These are phyloP conservation scores for Corythucha ciliata DNA, from an alignment of 2,888 invertebrate genomes.

Conservation along the genomic window DNA sequence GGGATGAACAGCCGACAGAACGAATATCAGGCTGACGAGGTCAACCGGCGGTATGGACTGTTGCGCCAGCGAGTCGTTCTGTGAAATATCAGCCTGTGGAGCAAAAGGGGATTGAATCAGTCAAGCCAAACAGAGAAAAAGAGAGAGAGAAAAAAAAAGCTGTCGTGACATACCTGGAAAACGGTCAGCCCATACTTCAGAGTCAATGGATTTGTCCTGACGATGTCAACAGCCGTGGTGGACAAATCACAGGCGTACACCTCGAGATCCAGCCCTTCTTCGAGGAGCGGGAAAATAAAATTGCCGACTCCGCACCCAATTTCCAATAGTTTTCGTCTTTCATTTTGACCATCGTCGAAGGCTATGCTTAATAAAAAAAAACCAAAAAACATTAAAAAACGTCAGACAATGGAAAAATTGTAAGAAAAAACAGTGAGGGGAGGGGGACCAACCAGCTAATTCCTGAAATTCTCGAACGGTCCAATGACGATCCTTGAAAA, in stretches of 20 bases:
- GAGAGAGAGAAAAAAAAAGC: not conserved
- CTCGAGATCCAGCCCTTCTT: conserved; percentile 59
- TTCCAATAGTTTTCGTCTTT: conserved; percentile 52
- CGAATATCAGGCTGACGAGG: conserved; percentile 84
- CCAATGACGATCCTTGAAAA: conserved; percentile 96
- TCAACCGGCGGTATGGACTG: conserved; percentile 52
- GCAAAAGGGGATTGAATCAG: no score
- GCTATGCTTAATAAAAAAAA: no score
- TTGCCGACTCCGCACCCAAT: conserved; percentile 97
- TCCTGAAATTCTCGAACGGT: conserved; percentile 89
- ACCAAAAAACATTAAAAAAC: not conserved
- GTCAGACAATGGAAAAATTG: not conserved
- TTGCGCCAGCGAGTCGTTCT: conserved; percentile 4
- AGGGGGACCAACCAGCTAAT: conserved; percentile 49
- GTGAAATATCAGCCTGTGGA: conserved; percentile 26
- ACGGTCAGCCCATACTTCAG: conserved; percentile 42
- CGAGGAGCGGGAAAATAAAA: conserved; percentile 81
- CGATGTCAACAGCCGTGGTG: conserved; percentile 76
- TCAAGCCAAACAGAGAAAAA: not conserved
- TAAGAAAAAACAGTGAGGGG: not conserved
- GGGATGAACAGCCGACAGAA: conserved; percentile 89
- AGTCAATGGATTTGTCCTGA: conserved; percentile 59
- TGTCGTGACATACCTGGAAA: conserved; percentile 14
- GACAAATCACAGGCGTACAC: conserved; percentile 90
- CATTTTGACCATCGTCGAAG: no score